phyloP scores from a whole-genome alignment of 1,140 invertebrate genomes.

The Rhyacophila brunnea region DNA sequence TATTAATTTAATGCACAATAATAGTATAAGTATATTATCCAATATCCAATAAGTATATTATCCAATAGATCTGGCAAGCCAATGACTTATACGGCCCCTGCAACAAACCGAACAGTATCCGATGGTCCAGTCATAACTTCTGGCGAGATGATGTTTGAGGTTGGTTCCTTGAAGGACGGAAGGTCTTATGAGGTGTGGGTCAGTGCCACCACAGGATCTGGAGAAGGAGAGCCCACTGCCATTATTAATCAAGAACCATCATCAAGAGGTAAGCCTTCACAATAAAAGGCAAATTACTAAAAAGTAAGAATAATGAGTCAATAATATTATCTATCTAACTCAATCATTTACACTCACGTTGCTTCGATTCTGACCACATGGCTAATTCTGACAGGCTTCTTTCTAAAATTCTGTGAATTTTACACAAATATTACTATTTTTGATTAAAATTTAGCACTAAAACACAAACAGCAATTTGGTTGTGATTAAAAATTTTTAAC shows the following conservation, averaged over 20 bases:
- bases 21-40: not conserved
- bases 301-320: too few relatives aligned
- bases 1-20: not conserved
- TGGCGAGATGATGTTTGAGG: slow-evolving; percentile 45
- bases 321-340: too few relatives aligned
- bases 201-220: slow-evolving; percentile 76
- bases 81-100: slow-evolving; percentile 11
- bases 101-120: slow-evolving; percentile 28
- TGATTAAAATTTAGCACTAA: too few relatives aligned
- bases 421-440: too few relatives aligned
- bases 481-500: too few relatives aligned
- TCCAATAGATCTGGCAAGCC: slow-evolving; percentile 14
- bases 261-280: slow-evolving; percentile 16
- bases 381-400: too few relatives aligned
- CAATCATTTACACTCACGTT: slow-evolving; percentile 20
- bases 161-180: slow-evolving; percentile 45
- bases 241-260: slow-evolving; percentile 30
- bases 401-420: too few relatives aligned
- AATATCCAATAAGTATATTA: not conserved
- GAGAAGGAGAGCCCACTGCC: slow-evolving; percentile 64
- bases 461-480: too few relatives aligned
- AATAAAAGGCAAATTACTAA: too few relatives aligned
- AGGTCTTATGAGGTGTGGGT: slow-evolving; percentile 85
- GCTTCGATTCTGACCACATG: too few relatives aligned
- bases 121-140: slow-evolving; percentile 30